A percentile compares a stretch with the other conserved stretches of the same genome.
Conservation (phyloP, 1,140 invertebrate species). For the Megalopta genalis region DNA sequence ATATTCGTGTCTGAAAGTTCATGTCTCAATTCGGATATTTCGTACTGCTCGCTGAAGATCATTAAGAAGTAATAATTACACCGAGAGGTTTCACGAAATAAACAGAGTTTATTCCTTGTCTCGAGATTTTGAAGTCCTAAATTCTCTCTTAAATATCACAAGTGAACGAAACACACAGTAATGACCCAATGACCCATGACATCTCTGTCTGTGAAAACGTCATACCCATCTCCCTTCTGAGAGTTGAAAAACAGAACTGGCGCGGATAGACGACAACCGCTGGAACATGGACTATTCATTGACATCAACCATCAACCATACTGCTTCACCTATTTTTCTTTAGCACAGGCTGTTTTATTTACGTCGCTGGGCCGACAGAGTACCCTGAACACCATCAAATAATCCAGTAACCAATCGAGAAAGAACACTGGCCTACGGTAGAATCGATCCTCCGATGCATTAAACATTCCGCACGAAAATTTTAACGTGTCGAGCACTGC, state of each 20-base stretch:
- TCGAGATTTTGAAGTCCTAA: no score
- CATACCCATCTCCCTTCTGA: no score
- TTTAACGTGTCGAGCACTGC: background rate
- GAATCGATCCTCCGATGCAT: background rate
- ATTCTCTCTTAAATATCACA: no score
- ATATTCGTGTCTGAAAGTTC: no score
- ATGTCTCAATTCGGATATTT: no score
- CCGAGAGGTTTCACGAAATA: no score
- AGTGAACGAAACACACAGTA: no score
- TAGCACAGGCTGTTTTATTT: background rate
- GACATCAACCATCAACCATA: background rate
- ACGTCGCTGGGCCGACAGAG: background rate
- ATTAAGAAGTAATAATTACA: no score
- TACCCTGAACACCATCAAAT: background rate
- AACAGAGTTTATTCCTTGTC: no score
- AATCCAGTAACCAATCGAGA: background rate
- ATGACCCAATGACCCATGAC: no score
- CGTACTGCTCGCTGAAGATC: no score
- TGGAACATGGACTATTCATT: background rate
- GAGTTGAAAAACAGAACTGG: background rate
- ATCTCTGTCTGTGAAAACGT: no score
- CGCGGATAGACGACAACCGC: background rate
- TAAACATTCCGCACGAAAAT: background rate
- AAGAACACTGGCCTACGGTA: background rate
- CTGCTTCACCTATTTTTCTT: background rate